These are phyloP conservation scores for Tupiocoris notatus DNA, from an alignment of 2,888 invertebrate species.

Conservation along the genomic window DNA sequence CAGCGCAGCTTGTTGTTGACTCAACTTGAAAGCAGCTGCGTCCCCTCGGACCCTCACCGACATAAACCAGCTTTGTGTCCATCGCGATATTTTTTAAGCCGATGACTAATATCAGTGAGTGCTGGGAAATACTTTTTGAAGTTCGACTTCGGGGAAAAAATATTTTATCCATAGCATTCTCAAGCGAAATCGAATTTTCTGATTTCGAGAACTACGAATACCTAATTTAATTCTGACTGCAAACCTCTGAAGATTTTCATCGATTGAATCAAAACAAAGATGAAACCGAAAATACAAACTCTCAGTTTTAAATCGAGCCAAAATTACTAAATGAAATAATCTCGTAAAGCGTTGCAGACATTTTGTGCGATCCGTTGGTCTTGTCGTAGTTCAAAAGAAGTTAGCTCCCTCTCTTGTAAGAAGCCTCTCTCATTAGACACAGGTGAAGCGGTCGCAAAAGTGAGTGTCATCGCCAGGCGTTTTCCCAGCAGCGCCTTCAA, in stretches of 20 bases:
- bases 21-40: background rate
- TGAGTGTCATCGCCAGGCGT: conserved; percentile 26
- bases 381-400: conserved; percentile 29
- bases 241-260: background rate
- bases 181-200: no score
- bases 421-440: conserved; percentile 26
- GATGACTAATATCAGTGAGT: background rate
- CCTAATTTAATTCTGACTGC: background rate
- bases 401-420: background rate
- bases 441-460: conserved; percentile 31
- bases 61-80: background rate
- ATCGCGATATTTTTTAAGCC: background rate
- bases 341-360: no score
- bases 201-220: no score
- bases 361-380: background rate
- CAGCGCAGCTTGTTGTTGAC: background rate
- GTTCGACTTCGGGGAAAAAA: no score
- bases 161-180: no score
- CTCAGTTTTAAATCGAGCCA: no score
- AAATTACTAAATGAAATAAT: no score
- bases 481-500: background rate
- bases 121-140: no score
- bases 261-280: background rate
- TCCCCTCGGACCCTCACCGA: background rate
- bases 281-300: no score